phyloP scores from a whole-genome alignment of 2,797 vertebrate species.

The Hypotaenidia philippensis region DNA sequence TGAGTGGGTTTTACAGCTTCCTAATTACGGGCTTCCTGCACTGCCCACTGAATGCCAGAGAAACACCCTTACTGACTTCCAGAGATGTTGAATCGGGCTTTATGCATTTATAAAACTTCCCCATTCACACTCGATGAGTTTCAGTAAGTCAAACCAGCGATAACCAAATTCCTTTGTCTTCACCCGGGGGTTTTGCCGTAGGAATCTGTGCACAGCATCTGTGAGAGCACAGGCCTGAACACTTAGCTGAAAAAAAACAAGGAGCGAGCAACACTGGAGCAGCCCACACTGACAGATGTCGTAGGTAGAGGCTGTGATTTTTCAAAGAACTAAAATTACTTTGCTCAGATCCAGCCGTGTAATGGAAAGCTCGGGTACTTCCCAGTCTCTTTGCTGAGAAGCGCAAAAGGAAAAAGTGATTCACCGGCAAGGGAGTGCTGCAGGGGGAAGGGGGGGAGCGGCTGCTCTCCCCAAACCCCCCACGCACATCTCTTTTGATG shows the following conservation, averaged over 20 bases:
- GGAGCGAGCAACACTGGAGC: not conserved
- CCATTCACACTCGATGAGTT: fast-evolving
- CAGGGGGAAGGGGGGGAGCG: not conserved
- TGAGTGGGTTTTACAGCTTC: not conserved
- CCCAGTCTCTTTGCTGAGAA: fast-evolving
- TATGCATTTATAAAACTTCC: not conserved
- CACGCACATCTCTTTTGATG: fast-evolving
- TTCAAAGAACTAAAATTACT: not conserved
- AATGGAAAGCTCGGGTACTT: not conserved
- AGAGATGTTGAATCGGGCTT: not conserved
- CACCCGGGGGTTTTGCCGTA: not conserved
- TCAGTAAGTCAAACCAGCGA: not conserved
- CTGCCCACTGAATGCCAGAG: not conserved
- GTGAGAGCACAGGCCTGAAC: not conserved
- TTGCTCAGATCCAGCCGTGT: fast-evolving
- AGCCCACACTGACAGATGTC: not conserved
- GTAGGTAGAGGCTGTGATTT: not conserved
- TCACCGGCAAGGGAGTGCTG: not conserved
- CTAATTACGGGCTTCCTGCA: not conserved
- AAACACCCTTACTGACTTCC: not conserved
- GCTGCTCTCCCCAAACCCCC: not conserved
- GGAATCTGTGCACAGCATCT: not conserved
- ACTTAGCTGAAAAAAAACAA: not conserved
- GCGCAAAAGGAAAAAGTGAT: not conserved
- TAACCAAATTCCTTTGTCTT: not conserved